Evolutionary conservation across 2,797 vertebrate species (phyloP).

Genomic region (Diceros bicornis): DNA sequence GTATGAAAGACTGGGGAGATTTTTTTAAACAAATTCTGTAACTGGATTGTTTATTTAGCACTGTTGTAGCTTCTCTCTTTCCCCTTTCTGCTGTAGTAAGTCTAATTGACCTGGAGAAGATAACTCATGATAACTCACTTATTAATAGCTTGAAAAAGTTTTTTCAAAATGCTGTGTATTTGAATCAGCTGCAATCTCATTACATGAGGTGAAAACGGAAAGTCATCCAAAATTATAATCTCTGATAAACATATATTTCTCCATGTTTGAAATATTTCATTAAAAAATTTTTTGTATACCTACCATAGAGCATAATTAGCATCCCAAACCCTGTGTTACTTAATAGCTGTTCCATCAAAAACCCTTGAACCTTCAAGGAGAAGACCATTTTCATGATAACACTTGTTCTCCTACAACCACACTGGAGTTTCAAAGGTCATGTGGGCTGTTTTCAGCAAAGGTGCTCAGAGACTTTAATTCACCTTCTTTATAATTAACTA

Average conservation of each 20-base stretch:
- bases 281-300: neutral
- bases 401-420: neutral
- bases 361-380: neutral
- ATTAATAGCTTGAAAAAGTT: neutral
- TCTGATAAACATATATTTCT: neutral
- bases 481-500: neutral
- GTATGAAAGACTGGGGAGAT: neutral
- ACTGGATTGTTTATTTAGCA: neutral
- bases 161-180: neutral
- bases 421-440: neutral
- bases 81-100: neutral
- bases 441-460: neutral
- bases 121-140: neutral
- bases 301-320: neutral
- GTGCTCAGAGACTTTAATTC: neutral
- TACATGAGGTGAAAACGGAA: neutral
- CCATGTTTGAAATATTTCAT: neutral
- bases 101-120: constrained; percentile 4
- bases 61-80: neutral
- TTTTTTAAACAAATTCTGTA: neutral
- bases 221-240: neutral
- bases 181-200: neutral
- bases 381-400: neutral
- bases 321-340: neutral
- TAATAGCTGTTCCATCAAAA: neutral